These are phyloP conservation scores for Pseudopodoces humilis DNA, from an alignment of 2,113 vertebrate genomes.

Conservation along the genomic window DNA sequence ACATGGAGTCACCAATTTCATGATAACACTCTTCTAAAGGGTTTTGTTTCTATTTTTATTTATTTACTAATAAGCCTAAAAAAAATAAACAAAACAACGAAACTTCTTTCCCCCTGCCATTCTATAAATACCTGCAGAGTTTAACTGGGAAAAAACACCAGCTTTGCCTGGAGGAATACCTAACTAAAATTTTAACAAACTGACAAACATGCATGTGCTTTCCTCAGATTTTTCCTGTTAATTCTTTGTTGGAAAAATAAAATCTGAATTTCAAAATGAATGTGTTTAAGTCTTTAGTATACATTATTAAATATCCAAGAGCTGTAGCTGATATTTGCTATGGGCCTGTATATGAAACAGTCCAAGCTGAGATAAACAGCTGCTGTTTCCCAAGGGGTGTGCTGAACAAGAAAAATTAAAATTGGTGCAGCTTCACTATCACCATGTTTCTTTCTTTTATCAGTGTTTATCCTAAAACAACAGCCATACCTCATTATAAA, in stretches of 20 bases:
- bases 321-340: background rate
- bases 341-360: background rate
- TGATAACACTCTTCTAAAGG: background rate
- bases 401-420: background rate
- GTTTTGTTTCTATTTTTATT: background rate
- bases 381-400: background rate
- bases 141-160: background rate
- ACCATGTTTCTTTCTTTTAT: background rate
- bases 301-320: background rate
- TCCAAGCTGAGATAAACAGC: background rate
- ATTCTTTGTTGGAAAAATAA: background rate
- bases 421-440: background rate
- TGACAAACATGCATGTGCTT: rapidly evolving
- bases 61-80: background rate
- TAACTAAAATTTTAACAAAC: background rate
- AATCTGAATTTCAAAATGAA: background rate
- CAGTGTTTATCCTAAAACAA: conserved; percentile 3
- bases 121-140: background rate
- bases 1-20: background rate
- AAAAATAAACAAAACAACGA: background rate
- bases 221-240: background rate
- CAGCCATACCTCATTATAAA: background rate
- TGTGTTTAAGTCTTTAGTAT: background rate
- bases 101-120: background rate
- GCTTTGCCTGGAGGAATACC: background rate